Conservation (phyloP, 2,888 invertebrate species). For the Patella pellucida region DNA sequence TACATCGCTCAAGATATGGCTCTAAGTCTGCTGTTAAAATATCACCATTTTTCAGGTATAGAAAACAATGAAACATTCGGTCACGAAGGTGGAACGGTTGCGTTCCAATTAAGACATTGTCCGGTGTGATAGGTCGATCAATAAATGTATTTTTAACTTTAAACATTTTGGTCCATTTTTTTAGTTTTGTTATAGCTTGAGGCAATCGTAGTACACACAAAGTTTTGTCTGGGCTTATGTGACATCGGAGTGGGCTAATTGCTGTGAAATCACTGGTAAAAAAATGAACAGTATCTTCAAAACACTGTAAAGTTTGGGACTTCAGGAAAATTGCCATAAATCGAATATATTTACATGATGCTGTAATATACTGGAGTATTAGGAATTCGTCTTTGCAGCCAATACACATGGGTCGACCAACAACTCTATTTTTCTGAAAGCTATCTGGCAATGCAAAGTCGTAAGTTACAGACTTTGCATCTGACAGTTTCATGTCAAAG, state of each 20-base stretch:
- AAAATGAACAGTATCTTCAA: slow-evolving; percentile 33
- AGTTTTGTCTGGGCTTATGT: slow-evolving; percentile 29
- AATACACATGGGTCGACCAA: slow-evolving; percentile 34
- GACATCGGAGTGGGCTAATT: slow-evolving; percentile 29
- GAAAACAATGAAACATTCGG: slow-evolving; percentile 29
- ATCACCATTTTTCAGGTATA: slow-evolving; percentile 20
- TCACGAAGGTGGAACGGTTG: slow-evolving; percentile 27
- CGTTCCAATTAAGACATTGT: slow-evolving; percentile 25
- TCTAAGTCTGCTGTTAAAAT: slow-evolving; percentile 28
- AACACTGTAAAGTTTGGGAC: slow-evolving; percentile 13
- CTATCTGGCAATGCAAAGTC: slow-evolving; percentile 16
- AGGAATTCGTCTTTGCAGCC: slow-evolving; percentile 26
- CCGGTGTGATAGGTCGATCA: slow-evolving; percentile 13
- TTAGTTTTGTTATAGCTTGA: slow-evolving; percentile 22
- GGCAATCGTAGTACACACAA: slow-evolving; percentile 35
- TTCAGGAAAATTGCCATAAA: slow-evolving; percentile 30
- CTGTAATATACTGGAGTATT: slow-evolving; percentile 28
- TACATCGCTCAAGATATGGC: slow-evolving; percentile 32
- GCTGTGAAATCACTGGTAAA: slow-evolving; percentile 30
- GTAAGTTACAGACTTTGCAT: neutral
- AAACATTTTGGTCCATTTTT: slow-evolving; percentile 31
- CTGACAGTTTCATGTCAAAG: neutral
- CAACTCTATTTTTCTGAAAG: slow-evolving; percentile 19
- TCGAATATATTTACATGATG: slow-evolving; percentile 24
- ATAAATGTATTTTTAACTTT: slow-evolving; percentile 18